phyloP scores from a whole-genome alignment of 2,113 vertebrate genomes.

The Bubo scandiacus region DNA sequence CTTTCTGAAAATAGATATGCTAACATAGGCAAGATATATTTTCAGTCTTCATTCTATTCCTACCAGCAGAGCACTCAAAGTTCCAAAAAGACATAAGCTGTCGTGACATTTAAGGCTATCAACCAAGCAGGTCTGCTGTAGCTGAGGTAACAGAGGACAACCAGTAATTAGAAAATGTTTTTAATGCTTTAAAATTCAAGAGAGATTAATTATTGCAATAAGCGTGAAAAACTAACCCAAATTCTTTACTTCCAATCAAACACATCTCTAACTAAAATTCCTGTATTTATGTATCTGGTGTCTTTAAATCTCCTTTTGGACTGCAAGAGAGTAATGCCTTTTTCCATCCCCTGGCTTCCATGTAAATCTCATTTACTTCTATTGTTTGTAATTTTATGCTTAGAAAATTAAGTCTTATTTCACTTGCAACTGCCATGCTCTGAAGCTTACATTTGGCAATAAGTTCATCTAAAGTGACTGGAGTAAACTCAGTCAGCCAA shows the following conservation, averaged over 20 bases:
- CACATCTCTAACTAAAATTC: background rate
- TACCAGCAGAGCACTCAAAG: background rate
- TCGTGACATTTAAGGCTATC: background rate
- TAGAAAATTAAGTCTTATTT: constrained; percentile 8
- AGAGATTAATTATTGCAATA: background rate
- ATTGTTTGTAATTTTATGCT: background rate
- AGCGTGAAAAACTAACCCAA: background rate
- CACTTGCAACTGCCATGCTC: background rate
- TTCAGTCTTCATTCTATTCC: background rate
- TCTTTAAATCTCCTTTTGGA: background rate
- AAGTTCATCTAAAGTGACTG: background rate
- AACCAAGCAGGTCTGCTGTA: background rate
- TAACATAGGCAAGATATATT: background rate
- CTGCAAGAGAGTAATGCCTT: background rate
- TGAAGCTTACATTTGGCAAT: background rate
- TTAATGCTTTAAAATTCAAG: background rate
- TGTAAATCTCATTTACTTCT: background rate
- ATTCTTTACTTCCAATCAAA: background rate
- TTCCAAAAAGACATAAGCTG: background rate
- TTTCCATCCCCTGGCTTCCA: background rate
- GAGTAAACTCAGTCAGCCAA: background rate
- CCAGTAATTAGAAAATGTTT: background rate
- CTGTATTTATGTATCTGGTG: background rate
- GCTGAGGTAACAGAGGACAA: background rate
- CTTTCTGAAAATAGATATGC: background rate